Evolutionary conservation across 1,140 invertebrate genomes (phyloP).

Genomic region (Drosophila grimshawi): DNA sequence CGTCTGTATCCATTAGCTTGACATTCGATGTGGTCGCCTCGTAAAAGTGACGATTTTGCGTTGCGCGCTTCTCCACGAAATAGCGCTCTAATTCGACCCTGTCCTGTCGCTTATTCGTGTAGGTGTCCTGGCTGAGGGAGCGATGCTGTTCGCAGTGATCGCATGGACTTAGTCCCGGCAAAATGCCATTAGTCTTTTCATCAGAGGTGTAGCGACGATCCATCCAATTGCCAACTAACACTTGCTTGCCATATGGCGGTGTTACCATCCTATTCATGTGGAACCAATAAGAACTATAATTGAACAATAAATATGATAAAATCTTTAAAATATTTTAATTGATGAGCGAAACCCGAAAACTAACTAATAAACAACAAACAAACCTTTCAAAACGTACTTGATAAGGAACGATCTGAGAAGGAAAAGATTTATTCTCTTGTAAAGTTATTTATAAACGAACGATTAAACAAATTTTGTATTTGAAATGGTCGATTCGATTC

Average conservation of each 20-base stretch:
- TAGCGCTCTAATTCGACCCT: not conserved
- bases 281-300: not conserved
- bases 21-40: constrained; percentile 23
- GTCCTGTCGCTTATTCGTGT: constrained; percentile 17
- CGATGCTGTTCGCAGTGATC: constrained; percentile 51
- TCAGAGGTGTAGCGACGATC: constrained; percentile 52
- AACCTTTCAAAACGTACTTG: constrained; percentile 8
- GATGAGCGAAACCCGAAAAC: not conserved
- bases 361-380: not conserved
- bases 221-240: constrained; percentile 64
- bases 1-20: constrained; percentile 25
- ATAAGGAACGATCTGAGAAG: not conserved
- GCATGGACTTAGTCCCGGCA: constrained; percentile 40
- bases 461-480: not conserved
- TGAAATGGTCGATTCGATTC: not conserved
- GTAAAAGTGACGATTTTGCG: constrained; percentile 36
- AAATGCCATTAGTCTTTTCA: constrained; percentile 55
- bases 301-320: constrained; percentile 3
- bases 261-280: constrained; percentile 27
- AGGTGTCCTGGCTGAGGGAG: constrained; percentile 45
- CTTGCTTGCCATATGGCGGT: constrained; percentile 39
- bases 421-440: not conserved
- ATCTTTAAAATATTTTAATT: not conserved
- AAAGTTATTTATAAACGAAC: no score
- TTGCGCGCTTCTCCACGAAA: constrained; percentile 34